These are phyloP conservation scores for Procambarus clarkii DNA, from an alignment of 1,140 invertebrate genomes.

Conservation along the genomic window DNA sequence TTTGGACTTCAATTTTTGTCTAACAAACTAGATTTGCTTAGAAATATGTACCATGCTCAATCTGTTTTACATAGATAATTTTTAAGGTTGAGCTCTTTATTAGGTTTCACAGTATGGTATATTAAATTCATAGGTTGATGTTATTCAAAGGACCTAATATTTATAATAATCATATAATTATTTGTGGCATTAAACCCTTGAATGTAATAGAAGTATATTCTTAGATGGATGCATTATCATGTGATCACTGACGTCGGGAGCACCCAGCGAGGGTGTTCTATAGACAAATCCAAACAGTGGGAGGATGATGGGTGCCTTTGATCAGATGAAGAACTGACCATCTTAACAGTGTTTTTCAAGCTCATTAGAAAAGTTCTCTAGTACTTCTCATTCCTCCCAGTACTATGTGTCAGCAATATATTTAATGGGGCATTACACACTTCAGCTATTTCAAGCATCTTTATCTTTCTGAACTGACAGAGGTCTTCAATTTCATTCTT, in stretches of 20 bases:
- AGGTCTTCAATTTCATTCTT: neutral
- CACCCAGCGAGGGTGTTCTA: neutral
- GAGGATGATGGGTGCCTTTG: constrained; percentile 11
- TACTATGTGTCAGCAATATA: constrained; percentile 30
- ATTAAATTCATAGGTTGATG: constrained; percentile 33
- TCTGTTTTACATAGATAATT: neutral
- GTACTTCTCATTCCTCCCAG: constrained; percentile 36
- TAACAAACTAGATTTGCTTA: constrained; percentile 4
- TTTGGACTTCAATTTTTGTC: constrained; percentile 23
- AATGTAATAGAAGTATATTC: constrained; percentile 44
- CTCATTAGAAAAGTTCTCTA: constrained; percentile 23
- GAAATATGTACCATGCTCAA: constrained; percentile 21
- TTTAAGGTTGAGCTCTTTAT: constrained; percentile 20
- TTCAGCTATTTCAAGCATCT: neutral
- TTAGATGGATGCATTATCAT: constrained; percentile 30
- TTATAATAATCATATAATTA: constrained; percentile 37
- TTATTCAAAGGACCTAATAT: constrained; percentile 45
- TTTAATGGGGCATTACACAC: constrained; percentile 28
- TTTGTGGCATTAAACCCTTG: constrained; percentile 48
- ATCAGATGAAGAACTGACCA: constrained; percentile 39
- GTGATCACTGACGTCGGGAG: constrained; percentile 26
- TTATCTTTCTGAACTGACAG: neutral
- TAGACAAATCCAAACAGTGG: neutral
- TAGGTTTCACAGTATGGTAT: constrained; percentile 34
- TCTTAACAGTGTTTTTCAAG: constrained; percentile 21